Percentiles rank a stretch among this genome's conserved stretches.
Evolutionary conservation across 2,113 vertebrate genomes (phyloP).

Genomic region (Sialia sialis): DNA sequence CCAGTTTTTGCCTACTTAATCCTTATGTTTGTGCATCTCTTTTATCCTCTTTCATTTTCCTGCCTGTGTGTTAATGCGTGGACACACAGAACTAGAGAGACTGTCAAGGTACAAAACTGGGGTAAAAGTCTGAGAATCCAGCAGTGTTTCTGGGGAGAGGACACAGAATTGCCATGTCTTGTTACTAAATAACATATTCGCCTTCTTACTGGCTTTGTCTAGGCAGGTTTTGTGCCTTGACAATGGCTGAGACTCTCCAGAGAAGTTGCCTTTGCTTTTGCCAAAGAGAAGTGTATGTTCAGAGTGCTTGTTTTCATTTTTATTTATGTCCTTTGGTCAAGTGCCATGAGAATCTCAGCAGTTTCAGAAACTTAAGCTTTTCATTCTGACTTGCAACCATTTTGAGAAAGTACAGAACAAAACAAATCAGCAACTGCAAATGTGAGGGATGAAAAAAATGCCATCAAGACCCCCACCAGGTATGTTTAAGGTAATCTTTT

Average conservation of each 20-base stretch:
- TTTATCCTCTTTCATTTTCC: neutral
- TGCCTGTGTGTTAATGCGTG: fast-evolving
- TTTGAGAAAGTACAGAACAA: neutral
- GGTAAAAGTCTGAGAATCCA: neutral
- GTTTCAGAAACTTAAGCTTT: neutral
- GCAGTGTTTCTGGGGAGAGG: neutral
- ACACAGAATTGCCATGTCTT: neutral
- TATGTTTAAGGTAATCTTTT: neutral
- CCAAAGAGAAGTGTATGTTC: neutral
- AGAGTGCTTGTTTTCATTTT: neutral
- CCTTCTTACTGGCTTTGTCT: neutral
- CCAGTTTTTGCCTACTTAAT: neutral
- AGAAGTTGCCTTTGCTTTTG: neutral
- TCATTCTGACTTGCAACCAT: neutral
- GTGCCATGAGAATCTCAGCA: neutral
- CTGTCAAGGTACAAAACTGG: neutral
- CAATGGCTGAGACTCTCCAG: neutral
- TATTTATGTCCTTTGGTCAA: conserved; percentile 9
- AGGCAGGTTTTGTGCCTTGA: neutral
- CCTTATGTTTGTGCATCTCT: neutral
- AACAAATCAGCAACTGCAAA: neutral
- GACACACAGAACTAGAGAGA: neutral
- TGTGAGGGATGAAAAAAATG: neutral
- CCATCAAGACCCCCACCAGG: neutral
- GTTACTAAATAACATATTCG: neutral